These are phyloP conservation scores for Andrena trimmerana DNA, from an alignment of 2,888 invertebrate genomes.

Conservation along the genomic window DNA sequence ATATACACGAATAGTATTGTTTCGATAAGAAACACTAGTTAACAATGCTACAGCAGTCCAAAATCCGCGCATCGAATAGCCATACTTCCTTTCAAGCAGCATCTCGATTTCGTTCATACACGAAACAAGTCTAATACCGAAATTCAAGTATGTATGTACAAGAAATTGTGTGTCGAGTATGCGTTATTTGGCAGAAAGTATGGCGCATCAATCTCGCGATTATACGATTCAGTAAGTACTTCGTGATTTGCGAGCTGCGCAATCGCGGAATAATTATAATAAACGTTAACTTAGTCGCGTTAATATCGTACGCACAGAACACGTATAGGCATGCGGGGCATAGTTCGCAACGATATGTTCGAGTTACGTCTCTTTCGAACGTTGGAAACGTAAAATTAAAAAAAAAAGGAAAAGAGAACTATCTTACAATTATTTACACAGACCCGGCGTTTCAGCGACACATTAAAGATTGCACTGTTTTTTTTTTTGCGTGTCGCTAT, in stretches of 20 bases:
- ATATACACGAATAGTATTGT: constrained; percentile 20
- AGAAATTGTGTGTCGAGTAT: not conserved
- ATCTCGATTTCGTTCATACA: not conserved
- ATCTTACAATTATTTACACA: constrained; percentile 59
- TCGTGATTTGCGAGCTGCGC: constrained; percentile 5
- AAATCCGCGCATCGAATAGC: not conserved
- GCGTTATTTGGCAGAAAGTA: constrained; percentile 33
- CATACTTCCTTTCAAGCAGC: constrained; percentile 36
- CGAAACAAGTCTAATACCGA: not conserved
- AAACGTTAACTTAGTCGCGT: constrained; percentile 1
- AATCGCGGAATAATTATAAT: constrained; percentile 20
- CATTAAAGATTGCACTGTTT: constrained; percentile 3
- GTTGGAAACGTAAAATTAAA: constrained; percentile 24
- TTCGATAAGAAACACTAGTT: constrained; percentile 21
- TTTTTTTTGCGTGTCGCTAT: not conserved
- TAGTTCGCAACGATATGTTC: constrained; percentile 57
- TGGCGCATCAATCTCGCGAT: constrained; percentile 18
- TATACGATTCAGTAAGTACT: constrained; percentile 12
- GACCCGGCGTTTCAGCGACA: not conserved
- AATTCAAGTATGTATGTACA: constrained; percentile 29
- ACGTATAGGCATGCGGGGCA: constrained; percentile 23
- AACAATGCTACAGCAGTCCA: constrained; percentile 22
- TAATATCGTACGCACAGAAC: constrained; percentile 4
- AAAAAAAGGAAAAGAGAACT: constrained; percentile 4
- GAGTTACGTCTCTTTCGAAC: constrained; percentile 19